A percentile compares a stretch with the other conserved stretches of the same genome.
phyloP scores from a whole-genome alignment of 1,140 invertebrate genomes.

The Drosophila gunungcola region DNA sequence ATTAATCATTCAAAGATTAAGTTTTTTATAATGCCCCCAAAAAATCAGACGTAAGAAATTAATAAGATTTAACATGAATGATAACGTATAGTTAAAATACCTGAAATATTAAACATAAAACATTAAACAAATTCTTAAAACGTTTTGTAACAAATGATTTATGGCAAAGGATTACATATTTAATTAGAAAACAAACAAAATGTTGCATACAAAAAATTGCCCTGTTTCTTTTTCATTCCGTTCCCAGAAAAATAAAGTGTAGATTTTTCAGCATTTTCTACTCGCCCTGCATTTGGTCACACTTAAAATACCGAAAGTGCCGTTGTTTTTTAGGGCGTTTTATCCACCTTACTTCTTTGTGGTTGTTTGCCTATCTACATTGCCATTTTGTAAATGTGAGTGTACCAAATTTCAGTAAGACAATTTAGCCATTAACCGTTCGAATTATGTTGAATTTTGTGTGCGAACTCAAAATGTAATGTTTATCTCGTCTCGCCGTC shows the following conservation, averaged over 20 bases:
- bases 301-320: slow-evolving; percentile 22
- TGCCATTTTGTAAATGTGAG: slow-evolving; percentile 58
- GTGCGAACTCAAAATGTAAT: slow-evolving; percentile 24
- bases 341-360: slow-evolving; percentile 22
- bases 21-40: too few relatives aligned
- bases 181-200: too few relatives aligned
- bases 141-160: too few relatives aligned
- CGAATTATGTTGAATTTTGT: slow-evolving; percentile 25
- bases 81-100: too few relatives aligned
- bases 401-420: slow-evolving; percentile 39
- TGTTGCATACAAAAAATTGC: neutral
- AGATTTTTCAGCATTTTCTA: neutral
- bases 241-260: neutral
- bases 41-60: too few relatives aligned
- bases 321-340: slow-evolving; percentile 45
- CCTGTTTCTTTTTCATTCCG: slow-evolving; percentile 5
- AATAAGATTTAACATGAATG: too few relatives aligned
- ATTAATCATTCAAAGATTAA: too few relatives aligned
- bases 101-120: too few relatives aligned
- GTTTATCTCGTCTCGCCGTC: slow-evolving; percentile 17
- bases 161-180: too few relatives aligned
- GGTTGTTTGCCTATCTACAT: slow-evolving; percentile 53
- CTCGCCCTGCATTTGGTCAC: slow-evolving; percentile 6
- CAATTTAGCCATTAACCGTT: slow-evolving; percentile 33
- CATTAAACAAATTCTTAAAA: too few relatives aligned